phyloP scores from a whole-genome alignment of 2,797 vertebrate genomes.

The Sciurus carolinensis region DNA sequence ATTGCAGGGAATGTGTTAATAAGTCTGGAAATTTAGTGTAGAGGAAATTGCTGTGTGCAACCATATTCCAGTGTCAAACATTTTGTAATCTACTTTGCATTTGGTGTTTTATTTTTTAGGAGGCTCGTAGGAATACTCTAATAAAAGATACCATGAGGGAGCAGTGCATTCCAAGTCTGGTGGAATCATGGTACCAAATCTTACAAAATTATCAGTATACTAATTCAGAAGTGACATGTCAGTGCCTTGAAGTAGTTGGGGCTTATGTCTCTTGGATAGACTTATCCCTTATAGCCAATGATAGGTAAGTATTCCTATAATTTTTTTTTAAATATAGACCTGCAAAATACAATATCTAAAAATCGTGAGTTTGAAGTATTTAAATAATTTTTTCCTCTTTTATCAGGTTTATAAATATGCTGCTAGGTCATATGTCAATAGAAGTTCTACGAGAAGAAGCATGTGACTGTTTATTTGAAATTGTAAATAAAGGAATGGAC shows the following conservation, averaged over 20 bases:
- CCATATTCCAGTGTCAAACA: background rate
- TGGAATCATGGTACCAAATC: conserved; percentile 99
- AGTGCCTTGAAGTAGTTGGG: conserved; percentile 99
- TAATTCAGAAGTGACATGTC: conserved; percentile 98
- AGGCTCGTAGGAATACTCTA: conserved; percentile 96
- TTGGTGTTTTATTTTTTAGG: conserved; percentile 88
- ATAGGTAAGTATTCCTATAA: conserved; percentile 90
- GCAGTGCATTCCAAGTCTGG: conserved; percentile 97
- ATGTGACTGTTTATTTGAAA: conserved; percentile 98
- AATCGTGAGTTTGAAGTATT: conserved; percentile 1
- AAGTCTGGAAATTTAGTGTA: background rate
- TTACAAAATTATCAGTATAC: conserved; percentile 96
- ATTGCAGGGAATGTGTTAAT: conserved; percentile 11
- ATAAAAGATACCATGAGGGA: conserved; percentile 98
- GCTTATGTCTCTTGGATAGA: conserved; percentile 99
- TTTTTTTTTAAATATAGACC: background rate
- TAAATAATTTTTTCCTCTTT: conserved; percentile 55
- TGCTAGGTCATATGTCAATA: conserved; percentile 99
- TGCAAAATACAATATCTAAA: conserved; percentile 4
- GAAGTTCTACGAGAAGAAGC: conserved; percentile 98
- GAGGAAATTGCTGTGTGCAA: background rate
- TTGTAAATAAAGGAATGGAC: conserved; percentile 99
- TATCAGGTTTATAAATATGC: conserved; percentile 96
- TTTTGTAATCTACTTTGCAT: background rate
- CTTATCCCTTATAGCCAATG: conserved; percentile 98